Evolutionary conservation across 64 coral and sea anemone genomes (phyloP), one percentile per base, ranked within the genome.

Genomic region (Montipora foliosa): DNA sequence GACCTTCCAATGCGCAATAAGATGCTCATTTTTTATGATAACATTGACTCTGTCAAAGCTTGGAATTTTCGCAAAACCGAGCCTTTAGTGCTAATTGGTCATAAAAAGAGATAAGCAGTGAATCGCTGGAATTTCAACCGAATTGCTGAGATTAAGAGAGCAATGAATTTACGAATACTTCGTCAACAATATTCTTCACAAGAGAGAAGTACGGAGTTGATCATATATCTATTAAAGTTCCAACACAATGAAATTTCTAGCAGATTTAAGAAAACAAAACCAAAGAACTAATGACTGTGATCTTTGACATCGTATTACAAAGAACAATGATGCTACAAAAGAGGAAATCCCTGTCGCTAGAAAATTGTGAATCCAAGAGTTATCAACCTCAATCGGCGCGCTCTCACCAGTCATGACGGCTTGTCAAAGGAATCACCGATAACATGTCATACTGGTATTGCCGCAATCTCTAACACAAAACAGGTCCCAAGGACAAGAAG

Each of bases 391-490:
- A 19, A 71, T 71, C 68, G 20, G n/a, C 13, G 22, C 24, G 21
- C 52, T 82, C 53, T 19, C 14, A 50, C 45, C 14, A 21, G 47
- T 70, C 8, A 70, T 72, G 62, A 86, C 82, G 82, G 66, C 44
- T 86, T 50, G 82, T 72, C 64, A 71, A 50, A 71, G 66, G 19
- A 20, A 86, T 24, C 19, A 71, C 19, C 14, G 20, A 15, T 71
- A 24, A 47, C 13, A 10, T 76, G 37, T 2, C 50, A 67, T 7
- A 51, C 44, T 29, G 50, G 50, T 58, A 12, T 82, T 82, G 14
- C 58, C 45, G 82, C 19, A 50, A 67, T 69, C 61, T 68, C 47
- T 67, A 69, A 86, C 82, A 84, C 82, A 86, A 86, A 86, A 86
- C 82, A 86, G 82, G 16, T 86, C 16, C 21, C 62, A 86, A 8